Evolutionary conservation across 2,797 vertebrate species (phyloP).

Genomic region (Mionectes olivaceus): DNA sequence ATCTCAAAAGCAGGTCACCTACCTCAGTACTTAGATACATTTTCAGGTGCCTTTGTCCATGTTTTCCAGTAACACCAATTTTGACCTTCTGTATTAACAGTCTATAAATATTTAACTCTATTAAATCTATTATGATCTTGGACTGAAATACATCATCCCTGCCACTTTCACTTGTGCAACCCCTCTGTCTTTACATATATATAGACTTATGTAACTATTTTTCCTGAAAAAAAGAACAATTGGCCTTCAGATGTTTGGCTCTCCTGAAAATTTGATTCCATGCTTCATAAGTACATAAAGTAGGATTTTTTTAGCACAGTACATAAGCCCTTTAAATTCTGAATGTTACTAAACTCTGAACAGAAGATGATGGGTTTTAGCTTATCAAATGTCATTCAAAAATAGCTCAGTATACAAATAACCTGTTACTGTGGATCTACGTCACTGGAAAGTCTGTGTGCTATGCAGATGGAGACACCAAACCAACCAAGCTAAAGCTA

Average conservation of each 20-base stretch:
- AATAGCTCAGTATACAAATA: background rate
- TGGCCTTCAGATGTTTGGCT: background rate
- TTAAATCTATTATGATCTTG: background rate
- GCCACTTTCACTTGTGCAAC: background rate
- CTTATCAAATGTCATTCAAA: background rate
- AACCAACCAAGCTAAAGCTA: background rate
- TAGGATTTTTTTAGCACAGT: background rate
- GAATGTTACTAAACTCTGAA: background rate
- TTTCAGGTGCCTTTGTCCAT: background rate
- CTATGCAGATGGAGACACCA: background rate
- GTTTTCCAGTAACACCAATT: background rate
- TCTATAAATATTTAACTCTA: background rate
- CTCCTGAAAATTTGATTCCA: background rate
- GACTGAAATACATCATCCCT: background rate
- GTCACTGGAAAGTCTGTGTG: background rate
- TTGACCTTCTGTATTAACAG: background rate
- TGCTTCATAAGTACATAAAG: background rate
- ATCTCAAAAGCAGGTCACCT: background rate
- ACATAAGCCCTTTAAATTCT: background rate
- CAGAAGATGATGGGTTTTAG: background rate
- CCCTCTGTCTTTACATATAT: background rate
- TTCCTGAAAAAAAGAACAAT: background rate
- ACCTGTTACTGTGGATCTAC: background rate
- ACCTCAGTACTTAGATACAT: background rate
- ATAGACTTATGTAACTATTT: background rate